Evolutionary conservation across 2,113 vertebrate species (phyloP), one percentile per base, ranked within the genome.

Genomic region (Acrocephalus kingi): DNA sequence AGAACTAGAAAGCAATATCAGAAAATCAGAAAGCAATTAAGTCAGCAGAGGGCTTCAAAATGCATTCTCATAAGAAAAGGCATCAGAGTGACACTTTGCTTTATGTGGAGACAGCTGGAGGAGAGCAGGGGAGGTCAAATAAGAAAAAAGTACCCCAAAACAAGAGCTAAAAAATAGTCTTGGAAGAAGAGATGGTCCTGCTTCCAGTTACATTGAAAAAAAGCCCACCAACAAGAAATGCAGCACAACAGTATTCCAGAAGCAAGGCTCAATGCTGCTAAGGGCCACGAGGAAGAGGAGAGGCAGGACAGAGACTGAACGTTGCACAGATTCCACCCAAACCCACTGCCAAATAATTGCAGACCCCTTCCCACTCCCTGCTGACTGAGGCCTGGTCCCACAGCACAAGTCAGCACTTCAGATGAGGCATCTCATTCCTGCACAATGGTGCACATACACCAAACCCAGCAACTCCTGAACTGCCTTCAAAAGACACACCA

Each of bases 371-470:
- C 41, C 11, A 13, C 15, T 20, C 35, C 55, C 31, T 13, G 62
- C 51, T 28, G 71, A 30, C 55, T 6, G 48, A 3, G 16, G 49
- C 84, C 10, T 15, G 12, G 39, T 28, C 76, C 61, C 66, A 9
- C 23, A 41, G 39, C 46, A 63, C 16, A 8, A 4, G 13, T 6
- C 7, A 48, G 46, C 46, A 7, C 41, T 16, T 30, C 0, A 0
- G 8, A 17, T 2, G 20, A 58, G 37, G 23, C 2, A 39, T 56
- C 54, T 54, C 18, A 7, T 2, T 58, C 37, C 59, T 22, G 33
- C 48, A 46, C 46, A 35, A 11, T 46, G 10, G 31, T 4, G 35
- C 31, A 7, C 2, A 13, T 0, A 28, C 15, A 10, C 16, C 67
- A 55, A 80, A n/a, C 39, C 10, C 46, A 66, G 79, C 25, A 30